These are phyloP conservation scores for Ctenodactylus gundi DNA, from an alignment of 2,113 vertebrate genomes.

Conservation along the genomic window DNA sequence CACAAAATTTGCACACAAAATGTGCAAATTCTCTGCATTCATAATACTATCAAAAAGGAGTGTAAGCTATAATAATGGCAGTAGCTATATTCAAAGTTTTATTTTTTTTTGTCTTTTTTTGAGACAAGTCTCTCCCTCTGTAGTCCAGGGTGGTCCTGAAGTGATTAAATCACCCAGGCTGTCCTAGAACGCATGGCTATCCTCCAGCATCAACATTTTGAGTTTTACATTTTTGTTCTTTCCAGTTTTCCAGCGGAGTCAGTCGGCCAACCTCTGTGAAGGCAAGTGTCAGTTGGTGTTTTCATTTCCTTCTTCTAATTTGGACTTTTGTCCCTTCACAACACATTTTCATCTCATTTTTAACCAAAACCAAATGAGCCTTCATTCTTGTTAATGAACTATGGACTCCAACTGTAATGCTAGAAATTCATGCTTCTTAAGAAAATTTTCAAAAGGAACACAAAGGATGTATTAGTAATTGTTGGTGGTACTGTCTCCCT, in stretches of 20 bases:
- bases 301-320: background rate
- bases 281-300: conserved; percentile 25
- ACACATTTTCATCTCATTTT: conserved; percentile 56
- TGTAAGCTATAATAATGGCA: background rate
- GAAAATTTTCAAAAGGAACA: conserved; percentile 25
- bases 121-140: no score
- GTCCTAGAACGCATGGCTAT: no score
- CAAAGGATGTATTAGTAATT: conserved; percentile 4
- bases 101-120: no score
- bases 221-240: background rate
- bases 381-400: conserved; percentile 51
- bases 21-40: background rate
- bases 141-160: no score
- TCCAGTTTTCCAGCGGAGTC: background rate
- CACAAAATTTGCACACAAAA: background rate
- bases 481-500: background rate
- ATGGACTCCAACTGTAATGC: background rate
- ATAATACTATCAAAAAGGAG: background rate
- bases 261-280: background rate
- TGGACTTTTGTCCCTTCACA: conserved; percentile 38
- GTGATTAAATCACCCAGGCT: no score
- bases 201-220: no score
- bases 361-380: conserved; percentile 60
- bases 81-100: background rate
- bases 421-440: conserved; percentile 47